A percentile compares a stretch with the other conserved stretches of the same genome.
phyloP scores from a whole-genome alignment of 2,113 vertebrate genomes.

The Vulpes ferrilata region DNA sequence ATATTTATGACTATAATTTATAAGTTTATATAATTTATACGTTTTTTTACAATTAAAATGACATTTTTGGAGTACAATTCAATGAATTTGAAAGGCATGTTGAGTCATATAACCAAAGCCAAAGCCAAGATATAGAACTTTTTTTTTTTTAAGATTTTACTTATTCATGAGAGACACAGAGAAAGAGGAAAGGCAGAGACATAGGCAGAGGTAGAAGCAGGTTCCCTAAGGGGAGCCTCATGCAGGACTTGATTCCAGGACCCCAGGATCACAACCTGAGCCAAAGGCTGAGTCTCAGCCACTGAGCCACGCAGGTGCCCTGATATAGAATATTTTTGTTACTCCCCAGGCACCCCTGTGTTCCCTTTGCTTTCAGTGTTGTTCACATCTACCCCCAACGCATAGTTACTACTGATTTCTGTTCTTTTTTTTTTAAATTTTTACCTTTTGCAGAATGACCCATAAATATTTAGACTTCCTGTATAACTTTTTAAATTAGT shows the following conservation, averaged over 20 bases:
- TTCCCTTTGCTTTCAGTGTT: neutral
- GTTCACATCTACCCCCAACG: neutral
- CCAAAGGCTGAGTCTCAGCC: too few species aligned
- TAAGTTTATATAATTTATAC: too few species aligned
- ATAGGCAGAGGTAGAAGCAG: too few species aligned
- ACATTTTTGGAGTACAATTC: neutral
- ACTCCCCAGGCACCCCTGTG: neutral
- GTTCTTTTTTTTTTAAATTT: neutral
- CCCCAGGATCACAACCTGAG: too few species aligned
- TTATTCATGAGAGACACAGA: too few species aligned
- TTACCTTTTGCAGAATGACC: neutral
- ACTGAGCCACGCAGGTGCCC: too few species aligned
- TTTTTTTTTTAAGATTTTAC: too few species aligned
- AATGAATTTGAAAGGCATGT: neutral
- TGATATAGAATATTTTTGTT: neutral
- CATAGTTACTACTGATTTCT: neutral
- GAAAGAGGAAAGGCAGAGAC: too few species aligned
- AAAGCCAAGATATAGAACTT: neutral
- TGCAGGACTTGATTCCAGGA: too few species aligned
- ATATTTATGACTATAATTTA: neutral
- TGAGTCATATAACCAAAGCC: neutral
- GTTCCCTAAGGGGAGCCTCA: too few species aligned
- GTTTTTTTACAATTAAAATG: neutral
- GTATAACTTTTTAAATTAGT: neutral
- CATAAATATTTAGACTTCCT: neutral